Conservation (phyloP, 2,797 vertebrate species). For the Discoglossus pictus region DNA sequence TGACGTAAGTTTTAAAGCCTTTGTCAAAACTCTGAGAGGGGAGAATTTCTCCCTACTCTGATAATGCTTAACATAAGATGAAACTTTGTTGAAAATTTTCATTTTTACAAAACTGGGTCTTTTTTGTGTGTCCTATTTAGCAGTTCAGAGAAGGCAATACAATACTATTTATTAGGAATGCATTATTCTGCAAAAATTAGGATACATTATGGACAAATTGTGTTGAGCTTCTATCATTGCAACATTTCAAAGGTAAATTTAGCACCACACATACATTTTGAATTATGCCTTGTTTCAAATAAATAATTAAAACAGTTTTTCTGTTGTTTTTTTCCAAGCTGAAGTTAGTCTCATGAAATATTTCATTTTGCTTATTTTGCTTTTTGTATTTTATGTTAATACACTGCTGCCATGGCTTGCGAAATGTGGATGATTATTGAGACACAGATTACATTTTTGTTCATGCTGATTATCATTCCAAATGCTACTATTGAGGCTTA, state of each 20-base stretch:
- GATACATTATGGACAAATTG: no score
- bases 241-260: constrained; percentile 1
- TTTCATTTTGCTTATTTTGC: constrained; percentile 36
- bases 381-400: constrained; percentile 41
- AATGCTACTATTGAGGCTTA: constrained; percentile 47
- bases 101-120: no score
- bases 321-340: constrained; percentile 5
- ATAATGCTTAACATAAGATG: no score
- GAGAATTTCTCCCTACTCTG: no score
- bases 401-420: constrained; percentile 45
- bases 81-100: no score
- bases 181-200: no score
- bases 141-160: no score
- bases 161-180: no score
- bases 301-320: constrained; percentile 35
- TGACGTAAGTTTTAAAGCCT: no score
- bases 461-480: constrained; percentile 47
- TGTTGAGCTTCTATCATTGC: not conserved
- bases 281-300: constrained; percentile 17
- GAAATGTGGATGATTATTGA: constrained; percentile 50
- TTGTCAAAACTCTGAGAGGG: no score
- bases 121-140: no score
- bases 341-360: constrained; percentile 14
- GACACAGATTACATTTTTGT: constrained; percentile 48
- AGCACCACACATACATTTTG: constrained; percentile 19